Evolutionary conservation across 2,797 vertebrate genomes (phyloP), one percentile per base, ranked within the genome.

Genomic region (Aselliscus stoliczkanus): DNA sequence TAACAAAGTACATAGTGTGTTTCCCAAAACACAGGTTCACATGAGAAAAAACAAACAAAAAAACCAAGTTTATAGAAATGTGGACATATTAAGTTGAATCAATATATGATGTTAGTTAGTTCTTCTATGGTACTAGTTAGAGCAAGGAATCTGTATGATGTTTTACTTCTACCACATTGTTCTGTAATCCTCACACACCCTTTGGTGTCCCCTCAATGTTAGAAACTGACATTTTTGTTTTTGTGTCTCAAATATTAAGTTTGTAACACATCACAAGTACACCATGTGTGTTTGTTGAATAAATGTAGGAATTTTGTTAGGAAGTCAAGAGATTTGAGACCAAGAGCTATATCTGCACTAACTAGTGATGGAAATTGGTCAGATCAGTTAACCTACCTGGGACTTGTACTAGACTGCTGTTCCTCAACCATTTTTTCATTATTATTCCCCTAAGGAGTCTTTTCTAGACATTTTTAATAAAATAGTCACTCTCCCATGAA

Each of bases 31-130:
- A 18, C 39, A 95, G 23, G 9, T 39, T 93, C 54, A 84, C 29
- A 18, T 86, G 7, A 86, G 29, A 94, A n/a, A 94, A 95, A 95
- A 70, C 10, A 5, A 91, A 44, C 25, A n/a, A n/a, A n/a, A n/a
- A n/a, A n/a, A 47, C 64, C 85, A 79, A 13, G 25, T 7, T 91
- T 52, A 72, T 27, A 44, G 44, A 93, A 82, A 94, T 72, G 21
- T 77, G 27, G 5, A 65, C 50, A 81, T 11, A 60, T 18, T 94
- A 75, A 82, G 54, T 37, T 60, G 27, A 89, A 89, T 42, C 18
- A 88, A 29, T 5, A 39, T 56, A 52, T 23, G 5, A 62, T 67
- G 50, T 82, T 86, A 91, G 50, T 73, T 89, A 34, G 12, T 34
- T 85, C 67, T 39, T 84, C 18, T 39, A 67, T 18, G 14, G 0